Base-by-base conservation (phyloP, 2,888 invertebrate species). In the Subacronicta megacephala region DNA sequence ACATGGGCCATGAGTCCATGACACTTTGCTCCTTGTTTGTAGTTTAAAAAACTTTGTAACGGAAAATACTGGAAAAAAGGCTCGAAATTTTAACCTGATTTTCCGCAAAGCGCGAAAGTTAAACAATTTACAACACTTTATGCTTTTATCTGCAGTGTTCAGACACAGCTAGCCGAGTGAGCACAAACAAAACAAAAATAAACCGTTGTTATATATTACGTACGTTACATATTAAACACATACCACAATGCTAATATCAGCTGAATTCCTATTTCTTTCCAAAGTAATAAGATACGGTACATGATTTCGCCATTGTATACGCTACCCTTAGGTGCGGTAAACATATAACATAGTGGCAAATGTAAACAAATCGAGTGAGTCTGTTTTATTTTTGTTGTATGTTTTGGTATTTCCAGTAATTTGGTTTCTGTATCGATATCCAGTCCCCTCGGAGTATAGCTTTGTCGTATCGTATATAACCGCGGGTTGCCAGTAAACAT, bases 121-220 rank as follows among this genome's bases (percentile, higher is more conserved):
- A 37, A 64, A 31, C 12, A 49, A 65, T 52, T 49, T 59, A 46
- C 29, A 51, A 46, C 20, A 36, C 51, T 67, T 49, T 33, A 47
- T 38, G 35, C 38, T 64, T 54, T 64, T 70, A 65, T 71, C 60
- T 60, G 29, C 23, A 50, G 36, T 40, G 31, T 55, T 49, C 55
- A 60, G 45, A 20, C 45, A 18, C 29, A 61, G 15, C 23, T 35
- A 15, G 46, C 46, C 31, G 46, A 31, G 20, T 23, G 37, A 37
- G 23, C 33, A 49, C 29, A 49, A 49, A 54, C 35, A 38, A 45
- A 61, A 51, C 43, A 60, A 49, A 68, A 50, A 55, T 3, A 26
- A 26, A 51, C 3, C 15, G 50, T 13, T 38, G 23, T 13, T 38
- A 36, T 40, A 16, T 55, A 15, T 31, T 20, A n/a, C 12, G 16